These are phyloP conservation scores for Psophia crepitans DNA, from an alignment of 2,113 vertebrate species.

Conservation along the genomic window DNA sequence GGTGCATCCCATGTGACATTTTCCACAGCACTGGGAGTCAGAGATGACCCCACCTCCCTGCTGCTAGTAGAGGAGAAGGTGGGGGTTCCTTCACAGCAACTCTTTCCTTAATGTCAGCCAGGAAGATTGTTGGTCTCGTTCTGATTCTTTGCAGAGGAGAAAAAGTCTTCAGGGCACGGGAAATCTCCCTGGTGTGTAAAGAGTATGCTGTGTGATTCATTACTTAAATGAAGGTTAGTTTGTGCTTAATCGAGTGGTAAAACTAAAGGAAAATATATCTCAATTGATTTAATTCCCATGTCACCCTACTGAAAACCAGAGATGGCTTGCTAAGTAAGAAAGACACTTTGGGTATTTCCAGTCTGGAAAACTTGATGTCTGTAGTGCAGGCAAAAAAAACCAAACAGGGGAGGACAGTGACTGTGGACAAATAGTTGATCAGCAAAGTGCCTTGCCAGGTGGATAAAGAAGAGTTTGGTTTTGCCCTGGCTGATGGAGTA, in stretches of 20 bases:
- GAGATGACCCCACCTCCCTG: background rate
- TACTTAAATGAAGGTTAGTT: constrained; percentile 39
- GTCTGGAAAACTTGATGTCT: background rate
- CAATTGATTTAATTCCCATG: background rate
- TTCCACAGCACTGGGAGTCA: background rate
- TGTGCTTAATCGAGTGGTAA: background rate
- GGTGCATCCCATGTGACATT: background rate
- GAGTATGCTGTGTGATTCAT: background rate
- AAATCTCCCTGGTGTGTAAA: background rate
- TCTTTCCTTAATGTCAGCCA: background rate
- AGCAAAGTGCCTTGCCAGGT: background rate
- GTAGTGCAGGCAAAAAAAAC: too few species aligned
- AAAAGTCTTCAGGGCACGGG: background rate
- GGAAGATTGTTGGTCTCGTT: background rate
- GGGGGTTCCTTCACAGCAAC: background rate
- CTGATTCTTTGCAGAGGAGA: background rate
- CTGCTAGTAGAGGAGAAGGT: background rate
- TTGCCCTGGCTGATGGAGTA: background rate
- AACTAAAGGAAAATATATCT: background rate
- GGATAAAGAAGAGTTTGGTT: background rate
- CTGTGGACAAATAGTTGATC: background rate
- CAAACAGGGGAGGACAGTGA: too few species aligned
- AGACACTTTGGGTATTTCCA: background rate
- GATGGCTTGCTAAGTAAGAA: background rate
- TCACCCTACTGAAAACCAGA: background rate